Evolutionary conservation across 2,888 invertebrate species (phyloP).

Genomic region (Octodonta nipae): DNA sequence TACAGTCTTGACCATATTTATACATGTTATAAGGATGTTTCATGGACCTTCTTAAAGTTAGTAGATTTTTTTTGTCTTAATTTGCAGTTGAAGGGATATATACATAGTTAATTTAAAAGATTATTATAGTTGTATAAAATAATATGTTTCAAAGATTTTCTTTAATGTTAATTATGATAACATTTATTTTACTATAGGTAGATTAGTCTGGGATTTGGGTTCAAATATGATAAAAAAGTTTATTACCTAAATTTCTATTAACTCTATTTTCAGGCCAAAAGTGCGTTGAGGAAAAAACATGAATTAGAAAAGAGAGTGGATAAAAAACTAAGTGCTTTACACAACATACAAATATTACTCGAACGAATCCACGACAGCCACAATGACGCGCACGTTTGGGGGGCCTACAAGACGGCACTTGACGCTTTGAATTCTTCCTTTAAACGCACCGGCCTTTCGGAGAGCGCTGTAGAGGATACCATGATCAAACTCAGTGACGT

Average conservation of each 20-base stretch:
- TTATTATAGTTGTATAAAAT: too few species aligned
- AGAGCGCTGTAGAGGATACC: constrained; percentile 55
- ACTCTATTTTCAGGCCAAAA: constrained; percentile 42
- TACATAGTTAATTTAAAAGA: too few species aligned
- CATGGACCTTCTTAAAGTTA: too few species aligned
- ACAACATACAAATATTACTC: constrained; percentile 47
- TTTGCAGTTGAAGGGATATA: too few species aligned
- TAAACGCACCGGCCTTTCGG: constrained; percentile 49
- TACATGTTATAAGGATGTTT: too few species aligned
- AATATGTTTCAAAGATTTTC: too few species aligned
- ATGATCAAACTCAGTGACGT: constrained; percentile 63
- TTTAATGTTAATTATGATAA: constrained; percentile 4
- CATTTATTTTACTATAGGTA: constrained; percentile 5
- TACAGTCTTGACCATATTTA: too few species aligned
- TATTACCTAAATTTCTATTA: constrained; percentile 7
- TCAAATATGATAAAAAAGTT: not conserved
- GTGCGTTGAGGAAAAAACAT: constrained; percentile 46
- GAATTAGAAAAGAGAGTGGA: constrained; percentile 43
- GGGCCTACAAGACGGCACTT: constrained; percentile 52
- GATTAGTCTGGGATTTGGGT: too few species aligned
- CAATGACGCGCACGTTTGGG: constrained; percentile 42
- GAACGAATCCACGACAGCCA: constrained; percentile 45
- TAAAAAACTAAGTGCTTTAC: constrained; percentile 41
- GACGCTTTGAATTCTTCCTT: constrained; percentile 53
- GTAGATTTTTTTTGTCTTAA: too few species aligned